A percentile compares a stretch with the other conserved stretches of the same genome.
Conservation (phyloP, 2,888 invertebrate genomes). For the Syrphus vitripennis region DNA sequence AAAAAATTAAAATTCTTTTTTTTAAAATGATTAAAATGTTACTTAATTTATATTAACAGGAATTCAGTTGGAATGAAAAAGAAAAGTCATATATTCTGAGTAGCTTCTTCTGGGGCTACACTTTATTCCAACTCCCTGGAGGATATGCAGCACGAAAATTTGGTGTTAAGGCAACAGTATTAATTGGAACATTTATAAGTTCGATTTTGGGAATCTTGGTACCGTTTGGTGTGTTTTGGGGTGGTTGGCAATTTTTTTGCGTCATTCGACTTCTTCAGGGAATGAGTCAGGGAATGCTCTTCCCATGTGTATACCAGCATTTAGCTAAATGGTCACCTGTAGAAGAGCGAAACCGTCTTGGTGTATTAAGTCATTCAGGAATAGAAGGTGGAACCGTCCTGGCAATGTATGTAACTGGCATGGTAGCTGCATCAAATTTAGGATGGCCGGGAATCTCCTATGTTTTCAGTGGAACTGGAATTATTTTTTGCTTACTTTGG, state of each 20-base stretch:
- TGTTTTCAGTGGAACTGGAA: slow-evolving; percentile 81
- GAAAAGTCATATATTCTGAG: slow-evolving; percentile 83
- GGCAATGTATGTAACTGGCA: slow-evolving; percentile 83
- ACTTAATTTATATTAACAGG: slow-evolving; percentile 67
- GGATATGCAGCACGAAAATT: slow-evolving; percentile 85
- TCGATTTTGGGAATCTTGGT: slow-evolving; percentile 84
- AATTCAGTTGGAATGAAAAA: slow-evolving; percentile 80
- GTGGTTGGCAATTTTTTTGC: slow-evolving; percentile 83
- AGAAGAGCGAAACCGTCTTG: slow-evolving; percentile 85
- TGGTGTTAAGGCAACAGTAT: slow-evolving; percentile 84
- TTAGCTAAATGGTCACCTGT: slow-evolving; percentile 85
- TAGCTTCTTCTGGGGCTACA: slow-evolving; percentile 85
- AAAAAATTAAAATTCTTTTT: neutral
- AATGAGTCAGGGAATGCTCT: slow-evolving; percentile 84
- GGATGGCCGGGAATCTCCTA: slow-evolving; percentile 86
- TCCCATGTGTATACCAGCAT: slow-evolving; percentile 84
- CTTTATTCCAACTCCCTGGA: slow-evolving; percentile 83
- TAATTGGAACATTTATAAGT: slow-evolving; percentile 68
- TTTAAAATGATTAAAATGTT: neutral
- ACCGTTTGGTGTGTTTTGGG: slow-evolving; percentile 84
- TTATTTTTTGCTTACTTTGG: slow-evolving; percentile 82
- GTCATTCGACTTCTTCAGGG: slow-evolving; percentile 84
- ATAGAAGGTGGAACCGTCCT: slow-evolving; percentile 85
- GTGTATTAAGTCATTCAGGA: slow-evolving; percentile 82
- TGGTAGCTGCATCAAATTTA: slow-evolving; percentile 82